Evolutionary conservation across 2,888 invertebrate species (phyloP), one percentile per base, ranked within the genome.

Genomic region (Scaptodrosophila latifasciaeformis): DNA sequence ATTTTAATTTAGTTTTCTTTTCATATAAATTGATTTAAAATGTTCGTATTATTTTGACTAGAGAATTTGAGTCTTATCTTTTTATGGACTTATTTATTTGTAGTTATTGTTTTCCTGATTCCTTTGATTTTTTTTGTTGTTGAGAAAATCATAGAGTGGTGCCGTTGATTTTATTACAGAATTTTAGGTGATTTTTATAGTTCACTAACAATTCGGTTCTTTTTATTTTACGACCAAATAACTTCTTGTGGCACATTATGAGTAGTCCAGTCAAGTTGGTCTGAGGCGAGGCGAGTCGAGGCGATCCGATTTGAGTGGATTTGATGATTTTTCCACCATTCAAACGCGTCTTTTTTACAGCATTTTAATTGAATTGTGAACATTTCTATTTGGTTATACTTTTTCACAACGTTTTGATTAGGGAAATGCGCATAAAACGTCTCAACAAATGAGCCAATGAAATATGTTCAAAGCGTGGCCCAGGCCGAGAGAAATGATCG

Each of bases 151-250:
- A n/a, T n/a, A n/a, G n/a, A n/a, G n/a, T n/a, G 58, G 53, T 49
- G 53, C 44, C 54, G 46, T 64, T 70, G 72, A 68, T 61, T 76
- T 74, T 75, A 74, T 72, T 65, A 60, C 59, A 65, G 19, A 57
- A 57, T 79, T 68, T 80, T 70, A 76, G 71, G 72, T 80, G 81
- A 67, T 79, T 81, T 80, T 81, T 80, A 80, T 78, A 79, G 65
- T 66, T 68, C 69, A 74, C 67, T 76, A 71, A 59, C 70, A 77
- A 70, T 77, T 77, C 61, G 65, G 50, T 48, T 49, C 56, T 48
- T 64, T 78, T 79, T 58, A 69, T 60, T 53, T 6, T 40, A 37
- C 52, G 52, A 58, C 40, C 19, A 50, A 54, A 56, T 42, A 50
- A 53, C 49, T 50, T 63, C 31, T 30, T 13, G 37, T 37, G 24